Percentiles rank a stretch among this genome's conserved stretches.
Evolutionary conservation across 1,140 invertebrate genomes (phyloP).

Genomic region (Drosophila simulans): DNA sequence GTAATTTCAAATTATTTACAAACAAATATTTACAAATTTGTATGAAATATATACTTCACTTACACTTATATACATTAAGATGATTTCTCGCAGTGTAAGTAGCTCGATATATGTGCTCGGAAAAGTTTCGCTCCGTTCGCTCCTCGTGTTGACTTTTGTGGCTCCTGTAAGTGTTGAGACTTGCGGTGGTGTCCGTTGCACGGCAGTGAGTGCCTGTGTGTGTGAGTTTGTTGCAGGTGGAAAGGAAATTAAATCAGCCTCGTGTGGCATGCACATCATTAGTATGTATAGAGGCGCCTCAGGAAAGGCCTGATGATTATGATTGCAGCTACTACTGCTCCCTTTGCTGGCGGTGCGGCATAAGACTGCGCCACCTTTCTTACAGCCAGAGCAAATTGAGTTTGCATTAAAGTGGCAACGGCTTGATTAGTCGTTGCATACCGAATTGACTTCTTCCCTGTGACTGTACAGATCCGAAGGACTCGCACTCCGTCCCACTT

Average conservation of each 20-base stretch:
- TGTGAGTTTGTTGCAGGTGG: conserved; percentile 51
- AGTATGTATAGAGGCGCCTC: conserved; percentile 70
- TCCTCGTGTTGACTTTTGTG: conserved; percentile 71
- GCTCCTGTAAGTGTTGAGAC: conserved; percentile 57
- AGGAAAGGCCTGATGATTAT: conserved; percentile 40
- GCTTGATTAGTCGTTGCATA: conserved; percentile 58
- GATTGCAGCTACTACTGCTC: conserved; percentile 17
- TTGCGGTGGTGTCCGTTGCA: conserved; percentile 70
- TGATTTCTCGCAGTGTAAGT: conserved; percentile 39
- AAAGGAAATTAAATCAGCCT: conserved; percentile 80
- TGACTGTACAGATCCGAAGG: background rate
- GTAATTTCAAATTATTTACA: too few species aligned
- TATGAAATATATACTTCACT: too few species aligned
- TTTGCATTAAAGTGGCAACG: conserved; percentile 58
- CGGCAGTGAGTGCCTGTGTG: background rate
- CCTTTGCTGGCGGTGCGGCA: conserved; percentile 9
- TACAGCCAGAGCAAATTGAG: conserved; percentile 61
- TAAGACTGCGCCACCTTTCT: conserved; percentile 69
- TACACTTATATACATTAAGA: background rate
- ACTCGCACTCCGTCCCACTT: background rate
- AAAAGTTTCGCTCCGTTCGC: conserved; percentile 60
- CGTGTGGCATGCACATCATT: conserved; percentile 77
- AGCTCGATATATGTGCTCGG: conserved; percentile 56
- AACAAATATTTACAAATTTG: too few species aligned
- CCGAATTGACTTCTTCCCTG: conserved; percentile 30